phyloP scores from a whole-genome alignment of 2,888 invertebrate genomes.

The Euzophera pinguis region DNA sequence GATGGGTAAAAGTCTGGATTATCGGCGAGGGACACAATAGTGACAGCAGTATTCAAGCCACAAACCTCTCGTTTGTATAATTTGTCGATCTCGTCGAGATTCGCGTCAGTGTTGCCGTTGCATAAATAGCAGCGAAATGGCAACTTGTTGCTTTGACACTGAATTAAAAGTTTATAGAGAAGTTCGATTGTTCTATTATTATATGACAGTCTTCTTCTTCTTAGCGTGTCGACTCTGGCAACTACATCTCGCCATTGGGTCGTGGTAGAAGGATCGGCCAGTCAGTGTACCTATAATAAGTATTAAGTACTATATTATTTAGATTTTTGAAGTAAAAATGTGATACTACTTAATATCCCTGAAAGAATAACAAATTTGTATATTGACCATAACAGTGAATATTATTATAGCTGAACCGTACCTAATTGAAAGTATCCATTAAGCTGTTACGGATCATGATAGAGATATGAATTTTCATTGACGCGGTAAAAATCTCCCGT shows the following conservation, averaged over 20 bases:
- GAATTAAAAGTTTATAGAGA: no score
- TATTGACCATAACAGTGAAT: slow-evolving; percentile 11
- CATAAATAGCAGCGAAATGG: slow-evolving; percentile 14
- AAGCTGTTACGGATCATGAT: slow-evolving; percentile 15
- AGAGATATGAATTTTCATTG: slow-evolving; percentile 11
- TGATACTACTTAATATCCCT: no score
- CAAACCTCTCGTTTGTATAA: slow-evolving; percentile 62
- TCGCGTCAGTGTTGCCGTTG: slow-evolving; percentile 17
- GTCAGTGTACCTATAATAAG: no score
- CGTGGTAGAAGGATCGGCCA: no score
- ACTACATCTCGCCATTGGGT: no score
- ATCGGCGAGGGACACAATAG: slow-evolving; percentile 38
- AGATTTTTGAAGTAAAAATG: no score
- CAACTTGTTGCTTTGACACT: slow-evolving; percentile 28
- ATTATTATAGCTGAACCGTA: not conserved
- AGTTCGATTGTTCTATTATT: no score
- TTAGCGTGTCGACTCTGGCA: no score
- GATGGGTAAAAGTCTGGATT: slow-evolving; percentile 64
- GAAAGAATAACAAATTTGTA: not conserved
- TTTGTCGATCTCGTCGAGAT: slow-evolving; percentile 46
- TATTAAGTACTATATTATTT: no score
- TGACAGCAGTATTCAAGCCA: slow-evolving; percentile 43
- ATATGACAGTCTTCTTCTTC: no score
- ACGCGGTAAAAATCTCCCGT: not conserved
- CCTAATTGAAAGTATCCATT: slow-evolving; percentile 8